A percentile compares a stretch with the other conserved stretches of the same genome.
These are phyloP conservation scores for Nothura maculosa DNA, from an alignment of 2,797 vertebrate species.

Conservation along the genomic window DNA sequence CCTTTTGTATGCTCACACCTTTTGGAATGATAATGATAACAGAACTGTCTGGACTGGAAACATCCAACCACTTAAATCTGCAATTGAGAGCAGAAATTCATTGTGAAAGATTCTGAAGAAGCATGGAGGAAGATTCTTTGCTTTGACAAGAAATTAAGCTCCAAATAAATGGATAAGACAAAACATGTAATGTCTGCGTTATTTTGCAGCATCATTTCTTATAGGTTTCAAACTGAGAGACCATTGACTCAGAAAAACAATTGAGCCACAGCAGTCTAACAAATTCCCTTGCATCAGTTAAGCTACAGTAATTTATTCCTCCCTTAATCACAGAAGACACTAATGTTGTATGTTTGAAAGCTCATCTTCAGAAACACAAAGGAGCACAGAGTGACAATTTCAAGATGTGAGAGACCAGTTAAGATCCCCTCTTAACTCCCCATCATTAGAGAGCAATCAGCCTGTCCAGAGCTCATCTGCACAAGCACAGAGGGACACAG, in stretches of 20 bases:
- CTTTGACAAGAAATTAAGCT: constrained; percentile 12
- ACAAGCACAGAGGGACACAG: neutral
- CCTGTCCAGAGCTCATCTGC: neutral
- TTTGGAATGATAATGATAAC: neutral
- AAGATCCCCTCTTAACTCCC: too few relatives aligned
- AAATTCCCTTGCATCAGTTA: neutral
- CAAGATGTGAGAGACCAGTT: neutral
- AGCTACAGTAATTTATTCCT: neutral
- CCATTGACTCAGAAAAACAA: neutral
- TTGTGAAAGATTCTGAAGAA: neutral
- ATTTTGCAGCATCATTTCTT: neutral
- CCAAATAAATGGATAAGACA: neutral
- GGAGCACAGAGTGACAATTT: neutral
- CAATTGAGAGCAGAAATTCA: neutral
- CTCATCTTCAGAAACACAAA: neutral
- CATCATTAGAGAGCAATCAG: neutral
- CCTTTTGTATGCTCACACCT: neutral
- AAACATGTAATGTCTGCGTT: neutral
- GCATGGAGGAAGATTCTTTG: neutral
- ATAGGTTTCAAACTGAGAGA: neutral
- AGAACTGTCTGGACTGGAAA: neutral
- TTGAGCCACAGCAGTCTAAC: neutral
- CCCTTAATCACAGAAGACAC: neutral
- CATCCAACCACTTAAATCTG: neutral
- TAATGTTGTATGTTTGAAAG: neutral